phyloP scores from a whole-genome alignment of 2,797 vertebrate genomes.

The Melanotaenia trifasciata region DNA sequence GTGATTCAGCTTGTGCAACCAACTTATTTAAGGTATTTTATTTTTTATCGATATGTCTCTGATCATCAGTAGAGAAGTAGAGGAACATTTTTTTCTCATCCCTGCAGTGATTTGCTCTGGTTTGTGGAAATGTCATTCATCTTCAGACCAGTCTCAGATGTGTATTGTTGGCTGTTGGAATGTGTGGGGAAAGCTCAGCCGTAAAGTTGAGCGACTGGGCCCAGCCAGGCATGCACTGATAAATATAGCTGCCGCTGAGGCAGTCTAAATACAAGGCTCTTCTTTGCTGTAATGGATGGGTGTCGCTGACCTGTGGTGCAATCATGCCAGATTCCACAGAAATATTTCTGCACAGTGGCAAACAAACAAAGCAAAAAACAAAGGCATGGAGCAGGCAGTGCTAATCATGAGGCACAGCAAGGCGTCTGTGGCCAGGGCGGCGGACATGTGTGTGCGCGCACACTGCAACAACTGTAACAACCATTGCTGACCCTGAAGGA shows the following conservation, averaged over 20 bases:
- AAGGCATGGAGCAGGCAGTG: slow-evolving; percentile 68
- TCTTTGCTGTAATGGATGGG: slow-evolving; percentile 89
- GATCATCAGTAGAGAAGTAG: too few species aligned
- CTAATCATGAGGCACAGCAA: slow-evolving; percentile 72
- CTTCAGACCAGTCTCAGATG: slow-evolving; percentile 40
- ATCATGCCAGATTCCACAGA: slow-evolving; percentile 85
- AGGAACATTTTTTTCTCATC: neutral
- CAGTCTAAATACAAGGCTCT: slow-evolving; percentile 89
- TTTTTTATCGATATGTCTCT: too few species aligned
- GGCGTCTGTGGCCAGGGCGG: slow-evolving; percentile 72
- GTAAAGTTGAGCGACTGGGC: slow-evolving; percentile 66
- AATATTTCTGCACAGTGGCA: slow-evolving; percentile 84
- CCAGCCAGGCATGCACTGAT: slow-evolving; percentile 81
- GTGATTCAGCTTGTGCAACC: too few species aligned
- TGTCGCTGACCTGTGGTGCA: slow-evolving; percentile 89
- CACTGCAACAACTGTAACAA: slow-evolving; percentile 41
- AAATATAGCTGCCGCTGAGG: slow-evolving; percentile 91
- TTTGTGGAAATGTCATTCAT: slow-evolving; percentile 37
- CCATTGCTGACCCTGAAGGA: slow-evolving; percentile 60
- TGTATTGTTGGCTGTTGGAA: slow-evolving; percentile 63
- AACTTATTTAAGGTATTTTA: too few species aligned
- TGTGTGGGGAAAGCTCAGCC: slow-evolving; percentile 71
- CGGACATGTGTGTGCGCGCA: slow-evolving; percentile 44
- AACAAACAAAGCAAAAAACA: slow-evolving; percentile 86
- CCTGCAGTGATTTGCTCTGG: slow-evolving; percentile 3